Evolutionary conservation across 2,797 vertebrate genomes (phyloP), one percentile per base, ranked within the genome.

Genomic region (Phoxinus dragarum): DNA sequence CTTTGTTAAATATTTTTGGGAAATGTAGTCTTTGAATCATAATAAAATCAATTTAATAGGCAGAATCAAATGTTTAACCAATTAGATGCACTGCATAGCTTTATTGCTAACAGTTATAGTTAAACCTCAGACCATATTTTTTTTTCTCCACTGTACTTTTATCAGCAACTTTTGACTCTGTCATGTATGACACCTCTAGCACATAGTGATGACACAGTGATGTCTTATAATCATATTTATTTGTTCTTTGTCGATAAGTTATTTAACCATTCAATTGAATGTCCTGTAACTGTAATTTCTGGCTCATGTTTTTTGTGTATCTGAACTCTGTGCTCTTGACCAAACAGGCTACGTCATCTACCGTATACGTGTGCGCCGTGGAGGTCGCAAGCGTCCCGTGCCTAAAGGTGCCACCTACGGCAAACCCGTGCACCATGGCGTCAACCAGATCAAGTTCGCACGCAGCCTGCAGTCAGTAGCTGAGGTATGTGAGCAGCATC

Each of bases 361-460:
- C 91, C 97, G 98, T 3, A 83, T 99, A 87, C 97, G 98, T 0
- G 97, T 99, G 72, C 98, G 97, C 82, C 97, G 97, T 2, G 98
- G 98, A 84, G 98, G 98, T 7, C 98, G 98, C 61, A 99, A 99
- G 84, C 96, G 97, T 84, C 98, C 98, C 0, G 98, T 99, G 5
- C 98, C 98, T 1, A 99, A 99, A 91, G 98, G 98, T 85, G 98
- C 98, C 0, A 99, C 98, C 75, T 99, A 99, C 0, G 98, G 98
- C 88, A 99, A 99, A 90, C 98, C 98, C 1, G 98, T 99, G 74
- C 96, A 99, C 89, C 98, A 99, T 1, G 98, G 98, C 5, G 96
- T 99, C 38, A 99, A 99, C 95, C 98, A 99, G 95, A 94, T 99
- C 31, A 99, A 99, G 94, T 99, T 99, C 79, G 98, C 97, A 64